A percentile compares a stretch with the other conserved stretches of the same genome.
These are phyloP conservation scores for Pachypeltis micranthus DNA, from an alignment of 1,140 invertebrate species.

Conservation along the genomic window DNA sequence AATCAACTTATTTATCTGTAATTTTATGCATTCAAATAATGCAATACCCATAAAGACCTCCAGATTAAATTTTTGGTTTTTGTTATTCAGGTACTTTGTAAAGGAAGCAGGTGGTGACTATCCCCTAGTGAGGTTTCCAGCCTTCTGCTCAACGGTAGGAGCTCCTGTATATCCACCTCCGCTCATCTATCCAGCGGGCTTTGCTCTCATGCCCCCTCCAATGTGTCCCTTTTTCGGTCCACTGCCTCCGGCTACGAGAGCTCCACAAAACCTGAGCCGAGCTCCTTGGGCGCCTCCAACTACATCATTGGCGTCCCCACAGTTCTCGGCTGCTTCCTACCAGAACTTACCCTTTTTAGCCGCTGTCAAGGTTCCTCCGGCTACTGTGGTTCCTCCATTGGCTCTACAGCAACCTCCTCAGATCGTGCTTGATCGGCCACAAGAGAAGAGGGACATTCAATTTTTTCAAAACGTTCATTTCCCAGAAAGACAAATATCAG, in stretches of 20 bases:
- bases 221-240: conserved; percentile 11
- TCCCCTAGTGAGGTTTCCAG: not conserved
- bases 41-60: too few species aligned
- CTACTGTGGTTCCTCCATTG: not conserved
- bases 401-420: conserved; percentile 17
- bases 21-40: too few species aligned
- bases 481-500: conserved; percentile 31
- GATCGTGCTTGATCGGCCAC: conserved; percentile 29
- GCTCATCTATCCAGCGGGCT: conserved; percentile 25
- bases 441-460: conserved; percentile 33
- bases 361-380: not conserved
- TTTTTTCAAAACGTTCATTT: conserved; percentile 43
- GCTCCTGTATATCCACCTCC: conserved; percentile 23
- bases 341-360: conserved; percentile 20
- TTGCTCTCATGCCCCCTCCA: conserved; percentile 21
- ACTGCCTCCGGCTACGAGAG: conserved; percentile 5
- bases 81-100: conserved; percentile 7
- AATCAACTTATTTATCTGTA: too few species aligned
- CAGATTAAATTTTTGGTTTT: too few species aligned
- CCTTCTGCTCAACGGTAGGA: not conserved
- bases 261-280: conserved; percentile 18
- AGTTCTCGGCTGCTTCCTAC: conserved; percentile 7
- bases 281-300: conserved; percentile 16
- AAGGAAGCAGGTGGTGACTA: conserved; percentile 1
- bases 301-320: conserved; percentile 14